These are phyloP conservation scores for Melanotaenia boesemani DNA, from an alignment of 2,797 vertebrate genomes.

Conservation along the genomic window DNA sequence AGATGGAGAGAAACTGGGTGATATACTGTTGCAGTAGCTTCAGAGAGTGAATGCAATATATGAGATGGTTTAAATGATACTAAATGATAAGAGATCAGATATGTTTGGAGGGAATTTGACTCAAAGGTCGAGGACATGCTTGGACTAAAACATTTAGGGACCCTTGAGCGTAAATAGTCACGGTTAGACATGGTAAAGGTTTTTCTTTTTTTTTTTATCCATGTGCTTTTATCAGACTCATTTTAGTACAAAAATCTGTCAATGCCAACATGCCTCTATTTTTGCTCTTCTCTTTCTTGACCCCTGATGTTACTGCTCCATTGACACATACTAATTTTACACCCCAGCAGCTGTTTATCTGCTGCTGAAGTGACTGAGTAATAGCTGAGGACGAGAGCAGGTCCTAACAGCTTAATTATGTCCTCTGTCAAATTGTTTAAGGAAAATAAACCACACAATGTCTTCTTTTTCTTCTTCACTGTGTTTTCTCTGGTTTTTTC, in stretches of 20 bases:
- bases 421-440: slow-evolving; percentile 69
- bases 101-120: neutral
- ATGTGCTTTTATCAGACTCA: neutral
- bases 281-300: neutral
- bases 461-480: neutral
- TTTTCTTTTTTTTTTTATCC: no score
- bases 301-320: slow-evolving; percentile 37
- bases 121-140: neutral
- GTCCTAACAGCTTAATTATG: slow-evolving; percentile 65
- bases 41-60: slow-evolving; percentile 9
- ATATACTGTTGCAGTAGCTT: slow-evolving; percentile 4
- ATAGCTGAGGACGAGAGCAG: slow-evolving; percentile 42
- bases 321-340: slow-evolving; percentile 70
- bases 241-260: slow-evolving; percentile 36
- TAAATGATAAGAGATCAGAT: neutral
- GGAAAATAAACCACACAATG: slow-evolving; percentile 58
- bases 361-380: slow-evolving; percentile 58
- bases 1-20: slow-evolving; percentile 33
- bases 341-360: slow-evolving; percentile 56
- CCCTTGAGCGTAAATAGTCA: no score
- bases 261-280: slow-evolving; percentile 21
- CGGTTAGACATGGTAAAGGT: no score
- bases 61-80: slow-evolving; percentile 26
- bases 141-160: neutral
- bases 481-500: neutral